Evolutionary conservation across 2,888 invertebrate species (phyloP).

Genomic region (Smittia sp.): DNA sequence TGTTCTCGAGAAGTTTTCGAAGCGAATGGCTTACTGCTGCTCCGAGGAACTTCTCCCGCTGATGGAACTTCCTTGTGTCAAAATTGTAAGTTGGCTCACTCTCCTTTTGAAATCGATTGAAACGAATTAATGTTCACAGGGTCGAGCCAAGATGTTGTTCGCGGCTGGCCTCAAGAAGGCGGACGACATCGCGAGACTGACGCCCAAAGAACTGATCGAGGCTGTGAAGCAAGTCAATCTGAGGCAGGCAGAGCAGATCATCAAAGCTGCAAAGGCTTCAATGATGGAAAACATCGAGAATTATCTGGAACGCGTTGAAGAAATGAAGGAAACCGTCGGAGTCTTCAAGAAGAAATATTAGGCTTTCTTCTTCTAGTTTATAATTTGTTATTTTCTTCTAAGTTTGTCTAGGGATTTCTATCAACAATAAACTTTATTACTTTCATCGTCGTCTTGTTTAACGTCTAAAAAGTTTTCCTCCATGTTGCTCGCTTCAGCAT

Average conservation of each 20-base stretch:
- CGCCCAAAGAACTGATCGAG: slow-evolving; percentile 61
- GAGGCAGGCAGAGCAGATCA: slow-evolving; percentile 74
- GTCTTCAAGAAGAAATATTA: neutral
- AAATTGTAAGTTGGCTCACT: slow-evolving; percentile 61
- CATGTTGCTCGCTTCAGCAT: neutral
- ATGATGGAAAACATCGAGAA: neutral
- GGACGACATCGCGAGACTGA: slow-evolving; percentile 71
- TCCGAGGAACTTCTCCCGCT: slow-evolving; percentile 74
- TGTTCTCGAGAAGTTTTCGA: slow-evolving; percentile 70
- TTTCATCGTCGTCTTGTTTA: neutral
- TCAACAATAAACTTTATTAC: neutral
- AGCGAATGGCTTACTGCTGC: slow-evolving; percentile 76
- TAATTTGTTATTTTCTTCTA: neutral
- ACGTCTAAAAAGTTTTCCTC: slow-evolving; percentile 22
- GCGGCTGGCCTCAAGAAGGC: slow-evolving; percentile 78
- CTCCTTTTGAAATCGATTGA: no score
- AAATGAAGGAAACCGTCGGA: neutral
- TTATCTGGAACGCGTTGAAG: neutral
- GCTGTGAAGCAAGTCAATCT: slow-evolving; percentile 68
- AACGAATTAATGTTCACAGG: slow-evolving; percentile 59
- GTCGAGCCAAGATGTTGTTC: slow-evolving; percentile 79
- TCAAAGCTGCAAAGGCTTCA: slow-evolving; percentile 73
- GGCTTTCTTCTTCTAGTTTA: neutral
- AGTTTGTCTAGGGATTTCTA: no score
- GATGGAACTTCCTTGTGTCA: slow-evolving; percentile 85